Conservation (phyloP, 2,797 vertebrate genomes). For the Semaprochilodus insignis region DNA sequence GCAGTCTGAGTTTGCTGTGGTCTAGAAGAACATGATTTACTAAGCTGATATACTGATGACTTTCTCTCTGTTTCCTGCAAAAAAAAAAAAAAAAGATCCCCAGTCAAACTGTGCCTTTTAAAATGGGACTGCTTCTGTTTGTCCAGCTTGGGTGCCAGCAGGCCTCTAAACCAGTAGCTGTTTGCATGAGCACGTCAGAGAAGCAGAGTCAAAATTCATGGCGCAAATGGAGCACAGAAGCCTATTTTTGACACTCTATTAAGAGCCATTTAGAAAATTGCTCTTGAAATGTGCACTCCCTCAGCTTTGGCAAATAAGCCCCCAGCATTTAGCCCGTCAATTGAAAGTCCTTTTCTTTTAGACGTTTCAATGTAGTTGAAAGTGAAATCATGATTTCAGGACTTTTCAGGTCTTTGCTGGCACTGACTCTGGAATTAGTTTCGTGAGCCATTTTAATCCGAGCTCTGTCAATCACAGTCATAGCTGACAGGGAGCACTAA, state of each 20-base stretch:
- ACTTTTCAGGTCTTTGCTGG: constrained; percentile 13
- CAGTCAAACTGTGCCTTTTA: not conserved
- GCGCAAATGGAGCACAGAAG: not conserved
- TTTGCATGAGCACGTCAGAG: constrained; percentile 3
- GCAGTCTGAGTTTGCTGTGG: not conserved
- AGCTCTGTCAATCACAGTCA: constrained; percentile 49
- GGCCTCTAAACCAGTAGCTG: not conserved
- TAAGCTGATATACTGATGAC: not conserved
- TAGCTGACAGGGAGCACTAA: constrained; percentile 50
- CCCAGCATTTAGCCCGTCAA: not conserved
- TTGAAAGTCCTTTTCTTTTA: not conserved
- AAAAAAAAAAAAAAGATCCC: not conserved
- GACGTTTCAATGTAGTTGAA: not conserved
- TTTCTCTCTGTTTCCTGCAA: not conserved
- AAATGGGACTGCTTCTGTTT: not conserved
- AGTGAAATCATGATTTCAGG: constrained; percentile 14
- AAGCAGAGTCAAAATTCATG: not conserved
- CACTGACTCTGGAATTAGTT: constrained; percentile 28
- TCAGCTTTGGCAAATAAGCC: constrained; percentile 12
- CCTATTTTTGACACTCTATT: not conserved
- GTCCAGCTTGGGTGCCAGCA: not conserved
- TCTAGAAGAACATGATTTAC: not conserved
- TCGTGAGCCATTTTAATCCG: constrained; percentile 40
- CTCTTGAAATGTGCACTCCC: constrained; percentile 14
- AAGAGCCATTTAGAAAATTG: constrained; percentile 24